A percentile compares a stretch with the other conserved stretches of the same genome.
phyloP scores from a whole-genome alignment of 2,113 vertebrate genomes.

The Elephantulus edwardii region DNA sequence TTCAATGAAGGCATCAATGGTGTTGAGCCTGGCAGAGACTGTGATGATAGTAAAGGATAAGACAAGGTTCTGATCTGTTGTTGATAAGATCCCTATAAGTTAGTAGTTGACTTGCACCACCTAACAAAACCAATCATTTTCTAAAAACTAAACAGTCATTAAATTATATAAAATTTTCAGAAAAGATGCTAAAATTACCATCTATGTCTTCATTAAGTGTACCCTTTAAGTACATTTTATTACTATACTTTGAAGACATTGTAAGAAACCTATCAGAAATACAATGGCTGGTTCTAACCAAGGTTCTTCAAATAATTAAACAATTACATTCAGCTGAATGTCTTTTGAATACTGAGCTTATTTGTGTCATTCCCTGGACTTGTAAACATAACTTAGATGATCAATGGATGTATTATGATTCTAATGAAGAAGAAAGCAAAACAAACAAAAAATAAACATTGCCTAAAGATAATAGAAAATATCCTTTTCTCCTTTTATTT shows the following conservation, averaged over 20 bases:
- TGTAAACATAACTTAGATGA: background rate
- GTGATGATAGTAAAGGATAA: too few relatives aligned
- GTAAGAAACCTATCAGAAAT: background rate
- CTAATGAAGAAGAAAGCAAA: too few relatives aligned
- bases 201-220: background rate
- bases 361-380: background rate
- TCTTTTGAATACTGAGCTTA: background rate
- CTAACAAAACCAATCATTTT: too few relatives aligned
- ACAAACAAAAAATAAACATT: too few relatives aligned
- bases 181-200: background rate
- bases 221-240: background rate
- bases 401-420: too few relatives aligned
- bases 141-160: background rate
- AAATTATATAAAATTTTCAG: background rate
- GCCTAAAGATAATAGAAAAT: too few relatives aligned
- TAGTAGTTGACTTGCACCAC: too few relatives aligned
- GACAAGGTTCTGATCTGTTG: too few relatives aligned
- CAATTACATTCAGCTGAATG: background rate
- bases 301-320: background rate
- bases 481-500: background rate
- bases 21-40: too few relatives aligned
- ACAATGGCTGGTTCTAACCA: slow-evolving; percentile 1
- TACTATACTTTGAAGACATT: background rate
- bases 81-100: too few relatives aligned
- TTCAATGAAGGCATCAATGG: too few relatives aligned